Evolutionary conservation across 2,797 vertebrate species (phyloP).

Genomic region (Masticophis lateralis): DNA sequence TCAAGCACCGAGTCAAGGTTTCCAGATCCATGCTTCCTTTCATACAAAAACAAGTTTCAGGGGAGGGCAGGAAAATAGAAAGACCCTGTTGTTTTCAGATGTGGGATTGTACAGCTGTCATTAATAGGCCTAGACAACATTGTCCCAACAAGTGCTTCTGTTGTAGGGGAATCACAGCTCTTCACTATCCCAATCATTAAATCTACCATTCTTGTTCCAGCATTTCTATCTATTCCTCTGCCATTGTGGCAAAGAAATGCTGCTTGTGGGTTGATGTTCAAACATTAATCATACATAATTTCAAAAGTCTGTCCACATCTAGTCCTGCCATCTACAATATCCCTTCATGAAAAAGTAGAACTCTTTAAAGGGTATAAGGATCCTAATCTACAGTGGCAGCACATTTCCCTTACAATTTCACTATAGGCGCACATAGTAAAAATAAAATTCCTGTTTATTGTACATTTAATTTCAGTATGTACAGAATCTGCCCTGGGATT

Average conservation of each 20-base stretch:
- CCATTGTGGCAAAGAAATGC: neutral
- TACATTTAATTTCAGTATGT: neutral
- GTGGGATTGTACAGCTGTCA: slow-evolving; percentile 22
- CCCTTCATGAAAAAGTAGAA: neutral
- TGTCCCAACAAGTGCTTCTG: slow-evolving; percentile 32
- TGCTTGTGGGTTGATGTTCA: neutral
- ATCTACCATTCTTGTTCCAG: slow-evolving; percentile 2
- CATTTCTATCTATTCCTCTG: neutral
- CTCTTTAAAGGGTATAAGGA: neutral
- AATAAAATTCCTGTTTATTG: neutral
- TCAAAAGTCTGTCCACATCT: neutral
- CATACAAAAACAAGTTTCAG: slow-evolving; percentile 17
- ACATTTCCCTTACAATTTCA: neutral
- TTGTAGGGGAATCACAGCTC: slow-evolving; percentile 3
- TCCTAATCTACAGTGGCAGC: neutral
- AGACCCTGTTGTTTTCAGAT: slow-evolving; percentile 14
- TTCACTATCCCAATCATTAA: neutral
- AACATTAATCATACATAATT: neutral
- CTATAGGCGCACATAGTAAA: neutral
- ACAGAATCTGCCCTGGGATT: neutral
- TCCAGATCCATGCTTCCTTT: slow-evolving; percentile 1
- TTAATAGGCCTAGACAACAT: slow-evolving; percentile 34
- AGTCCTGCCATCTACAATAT: neutral
- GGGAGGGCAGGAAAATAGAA: slow-evolving; percentile 8
- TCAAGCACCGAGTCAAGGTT: neutral